Conservation (phyloP, 2,113 vertebrate genomes). For the Choloepus hoffmanni region DNA sequence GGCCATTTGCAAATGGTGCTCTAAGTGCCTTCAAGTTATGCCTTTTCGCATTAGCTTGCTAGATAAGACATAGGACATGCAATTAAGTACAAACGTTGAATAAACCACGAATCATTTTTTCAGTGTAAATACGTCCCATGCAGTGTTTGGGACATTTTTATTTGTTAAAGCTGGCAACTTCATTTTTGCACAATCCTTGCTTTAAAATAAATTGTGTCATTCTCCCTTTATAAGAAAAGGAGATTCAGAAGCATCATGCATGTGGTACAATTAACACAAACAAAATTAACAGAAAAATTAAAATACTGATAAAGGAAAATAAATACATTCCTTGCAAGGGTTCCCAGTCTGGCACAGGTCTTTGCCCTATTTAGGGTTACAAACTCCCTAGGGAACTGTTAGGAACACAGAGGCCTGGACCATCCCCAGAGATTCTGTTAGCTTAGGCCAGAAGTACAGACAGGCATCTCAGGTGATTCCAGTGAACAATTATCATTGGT, state of each 20-base stretch:
- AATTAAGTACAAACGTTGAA: neutral
- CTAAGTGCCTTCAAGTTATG: neutral
- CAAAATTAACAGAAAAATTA: neutral
- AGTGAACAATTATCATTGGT: neutral
- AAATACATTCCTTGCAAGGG: neutral
- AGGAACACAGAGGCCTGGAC: neutral
- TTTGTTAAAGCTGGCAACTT: neutral
- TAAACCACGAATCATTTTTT: conserved; percentile 25
- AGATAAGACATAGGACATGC: conserved; percentile 23
- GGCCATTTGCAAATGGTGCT: neutral
- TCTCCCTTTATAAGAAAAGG: conserved; percentile 1
- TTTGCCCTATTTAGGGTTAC: neutral
- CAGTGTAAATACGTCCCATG: neutral
- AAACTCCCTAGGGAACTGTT: neutral
- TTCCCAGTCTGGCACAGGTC: neutral
- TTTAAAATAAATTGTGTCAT: conserved; percentile 13
- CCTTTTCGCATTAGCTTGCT: neutral
- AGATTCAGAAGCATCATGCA: neutral
- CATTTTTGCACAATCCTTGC: neutral
- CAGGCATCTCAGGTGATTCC: neutral
- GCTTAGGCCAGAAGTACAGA: neutral
- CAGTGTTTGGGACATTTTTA: conserved; percentile 27
- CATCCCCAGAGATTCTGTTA: neutral
- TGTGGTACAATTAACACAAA: neutral
- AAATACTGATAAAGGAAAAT: conserved; percentile 43